phyloP scores from a whole-genome alignment of 2,113 vertebrate genomes.

The Antechinus stuartii region DNA sequence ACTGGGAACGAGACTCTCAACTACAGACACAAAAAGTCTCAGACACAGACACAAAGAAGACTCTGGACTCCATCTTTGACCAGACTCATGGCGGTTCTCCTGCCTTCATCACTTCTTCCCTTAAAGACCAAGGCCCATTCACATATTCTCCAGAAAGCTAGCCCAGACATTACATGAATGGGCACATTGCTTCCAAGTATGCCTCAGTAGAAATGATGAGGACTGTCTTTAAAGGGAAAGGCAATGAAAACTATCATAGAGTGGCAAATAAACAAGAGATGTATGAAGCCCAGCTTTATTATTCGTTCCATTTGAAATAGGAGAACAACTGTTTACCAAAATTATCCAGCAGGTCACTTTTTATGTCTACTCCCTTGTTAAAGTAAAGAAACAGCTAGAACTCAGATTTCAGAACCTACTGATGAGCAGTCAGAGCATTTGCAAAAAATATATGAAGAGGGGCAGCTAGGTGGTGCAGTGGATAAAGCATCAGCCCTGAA shows the following conservation, averaged over 20 bases:
- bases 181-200: slow-evolving; percentile 88
- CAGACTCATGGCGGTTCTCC: too few relatives aligned
- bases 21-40: too few relatives aligned
- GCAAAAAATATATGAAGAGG: slow-evolving; percentile 77
- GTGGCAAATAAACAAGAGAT: slow-evolving; percentile 94
- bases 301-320: slow-evolving; percentile 93
- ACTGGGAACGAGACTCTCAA: too few relatives aligned
- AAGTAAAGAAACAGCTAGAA: slow-evolving; percentile 94
- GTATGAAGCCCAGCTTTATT: slow-evolving; percentile 96
- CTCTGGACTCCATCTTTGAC: too few relatives aligned
- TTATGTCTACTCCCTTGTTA: slow-evolving; percentile 93
- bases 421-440: slow-evolving; percentile 85
- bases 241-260: slow-evolving; percentile 94
- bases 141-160: too few relatives aligned
- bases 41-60: too few relatives aligned
- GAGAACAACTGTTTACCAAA: slow-evolving; percentile 93
- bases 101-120: too few relatives aligned
- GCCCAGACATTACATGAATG: slow-evolving; percentile 61
- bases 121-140: too few relatives aligned
- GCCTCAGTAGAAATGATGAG: slow-evolving; percentile 90
- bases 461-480: too few relatives aligned
- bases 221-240: slow-evolving; percentile 92
- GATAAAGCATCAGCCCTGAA: too few relatives aligned
- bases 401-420: slow-evolving; percentile 88
- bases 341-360: slow-evolving; percentile 93